phyloP scores from a whole-genome alignment of 2,797 vertebrate genomes.

The Steatocranus sp. region DNA sequence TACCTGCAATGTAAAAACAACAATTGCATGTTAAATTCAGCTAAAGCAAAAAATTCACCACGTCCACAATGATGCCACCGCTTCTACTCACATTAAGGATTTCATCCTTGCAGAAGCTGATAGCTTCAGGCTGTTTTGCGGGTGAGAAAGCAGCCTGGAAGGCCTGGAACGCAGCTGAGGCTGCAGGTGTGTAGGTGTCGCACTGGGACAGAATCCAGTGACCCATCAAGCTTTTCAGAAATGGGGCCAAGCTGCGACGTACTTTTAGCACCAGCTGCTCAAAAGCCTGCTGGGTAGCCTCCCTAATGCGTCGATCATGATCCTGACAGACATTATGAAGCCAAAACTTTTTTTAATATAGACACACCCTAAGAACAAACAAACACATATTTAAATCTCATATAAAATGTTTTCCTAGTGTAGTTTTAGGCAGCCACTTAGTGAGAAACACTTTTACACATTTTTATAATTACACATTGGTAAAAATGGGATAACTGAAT shows the following conservation, averaged over 20 bases:
- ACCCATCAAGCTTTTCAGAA: conserved; percentile 95
- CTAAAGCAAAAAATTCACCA: background rate
- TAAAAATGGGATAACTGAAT: background rate
- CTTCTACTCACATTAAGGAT: conserved; percentile 84
- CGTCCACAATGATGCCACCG: background rate
- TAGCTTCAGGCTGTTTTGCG: conserved; percentile 90
- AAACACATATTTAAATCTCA: background rate
- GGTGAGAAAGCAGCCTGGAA: conserved; percentile 93
- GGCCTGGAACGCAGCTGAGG: conserved; percentile 85
- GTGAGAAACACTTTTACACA: background rate
- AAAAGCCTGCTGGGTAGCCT: conserved; percentile 94
- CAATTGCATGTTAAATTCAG: background rate
- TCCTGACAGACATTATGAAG: conserved; percentile 74
- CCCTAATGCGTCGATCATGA: conserved; percentile 92
- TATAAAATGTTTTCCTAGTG: background rate
- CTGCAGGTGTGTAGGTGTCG: conserved; percentile 89
- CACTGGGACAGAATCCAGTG: conserved; percentile 97
- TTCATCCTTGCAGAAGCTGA: conserved; percentile 95
- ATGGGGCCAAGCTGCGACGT: conserved; percentile 90
- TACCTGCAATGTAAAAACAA: conserved; percentile 69
- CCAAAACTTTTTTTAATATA: background rate
- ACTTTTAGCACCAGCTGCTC: conserved; percentile 95
- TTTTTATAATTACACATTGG: background rate
- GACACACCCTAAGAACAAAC: background rate
- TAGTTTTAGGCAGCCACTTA: background rate